Conservation (phyloP, 92 coral and sea anemone species). For the Zoanthus sociatus region DNA sequence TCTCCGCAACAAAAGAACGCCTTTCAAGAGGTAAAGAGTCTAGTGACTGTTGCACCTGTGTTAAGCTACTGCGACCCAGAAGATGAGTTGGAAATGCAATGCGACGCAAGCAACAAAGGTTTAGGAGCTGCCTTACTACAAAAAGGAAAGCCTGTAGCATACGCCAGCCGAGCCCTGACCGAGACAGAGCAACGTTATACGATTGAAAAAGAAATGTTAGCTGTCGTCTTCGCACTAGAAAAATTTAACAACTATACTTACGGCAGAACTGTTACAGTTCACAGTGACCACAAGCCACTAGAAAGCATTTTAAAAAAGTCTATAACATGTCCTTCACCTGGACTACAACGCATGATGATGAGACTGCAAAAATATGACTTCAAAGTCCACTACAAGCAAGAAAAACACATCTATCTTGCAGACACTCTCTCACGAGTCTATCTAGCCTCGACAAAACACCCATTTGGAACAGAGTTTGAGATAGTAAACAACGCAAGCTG, state of each 20-base stretch:
- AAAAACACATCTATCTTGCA: not conserved
- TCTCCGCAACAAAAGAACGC: not conserved
- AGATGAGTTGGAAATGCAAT: not conserved
- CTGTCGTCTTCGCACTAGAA: not conserved
- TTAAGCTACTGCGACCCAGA: not conserved
- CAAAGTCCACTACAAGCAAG: not conserved
- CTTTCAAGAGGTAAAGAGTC: too few relatives aligned
- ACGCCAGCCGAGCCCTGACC: not conserved
- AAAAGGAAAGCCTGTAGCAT: not conserved
- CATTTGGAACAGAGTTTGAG: not conserved
- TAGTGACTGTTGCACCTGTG: not conserved
- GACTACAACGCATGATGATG: not conserved
- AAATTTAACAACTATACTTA: not conserved
- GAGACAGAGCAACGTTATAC: not conserved
- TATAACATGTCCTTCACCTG: not conserved
- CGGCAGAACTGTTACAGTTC: not conserved
- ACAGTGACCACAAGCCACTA: not conserved
- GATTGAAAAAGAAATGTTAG: not conserved
- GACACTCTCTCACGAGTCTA: not conserved
- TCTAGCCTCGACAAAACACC: not conserved
- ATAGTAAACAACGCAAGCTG: not conserved
- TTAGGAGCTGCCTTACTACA: not conserved
- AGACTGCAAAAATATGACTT: not conserved
- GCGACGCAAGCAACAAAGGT: not conserved
- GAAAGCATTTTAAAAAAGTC: not conserved